A percentile compares a stretch with the other conserved stretches of the same genome.
These are phyloP conservation scores for Syngnathus rostellatus DNA, from an alignment of 2,797 vertebrate species.

Conservation along the genomic window DNA sequence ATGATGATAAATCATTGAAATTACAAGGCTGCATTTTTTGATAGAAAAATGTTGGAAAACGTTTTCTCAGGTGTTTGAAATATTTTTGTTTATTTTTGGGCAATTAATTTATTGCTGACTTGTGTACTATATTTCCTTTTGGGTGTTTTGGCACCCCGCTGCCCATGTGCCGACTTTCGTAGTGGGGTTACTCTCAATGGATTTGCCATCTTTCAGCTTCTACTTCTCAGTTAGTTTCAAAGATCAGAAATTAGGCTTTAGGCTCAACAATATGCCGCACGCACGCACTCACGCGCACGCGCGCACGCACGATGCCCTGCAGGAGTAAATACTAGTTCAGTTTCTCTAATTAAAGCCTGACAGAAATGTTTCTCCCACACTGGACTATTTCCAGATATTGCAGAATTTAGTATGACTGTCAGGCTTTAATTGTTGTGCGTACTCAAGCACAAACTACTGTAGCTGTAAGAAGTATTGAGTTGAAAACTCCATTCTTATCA, in stretches of 20 bases:
- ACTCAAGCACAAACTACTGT: background rate
- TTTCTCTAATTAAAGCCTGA: constrained; percentile 50
- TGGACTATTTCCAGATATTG: too few species aligned
- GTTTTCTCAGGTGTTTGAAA: background rate
- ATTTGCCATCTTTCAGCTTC: background rate
- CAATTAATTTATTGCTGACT: background rate
- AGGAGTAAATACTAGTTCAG: constrained; percentile 29
- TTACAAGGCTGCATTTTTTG: too few species aligned
- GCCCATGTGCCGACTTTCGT: background rate
- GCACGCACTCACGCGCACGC: background rate
- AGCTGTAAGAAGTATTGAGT: background rate
- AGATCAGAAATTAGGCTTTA: background rate
- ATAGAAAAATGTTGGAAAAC: too few species aligned
- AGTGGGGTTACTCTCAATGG: background rate
- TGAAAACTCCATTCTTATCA: background rate
- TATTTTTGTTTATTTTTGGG: too few species aligned
- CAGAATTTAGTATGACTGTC: too few species aligned
- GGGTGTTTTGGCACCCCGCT: background rate
- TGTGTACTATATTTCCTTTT: background rate
- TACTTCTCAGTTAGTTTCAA: background rate
- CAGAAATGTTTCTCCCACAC: too few species aligned
- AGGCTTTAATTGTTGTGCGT: too few species aligned
- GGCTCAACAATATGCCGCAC: background rate
- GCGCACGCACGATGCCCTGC: background rate
- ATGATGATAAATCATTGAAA: background rate